A percentile compares a stretch with the other conserved stretches of the same genome.
These are phyloP conservation scores for Montipora capitata DNA, from an alignment of 92 coral and sea anemone species.

Conservation along the genomic window DNA sequence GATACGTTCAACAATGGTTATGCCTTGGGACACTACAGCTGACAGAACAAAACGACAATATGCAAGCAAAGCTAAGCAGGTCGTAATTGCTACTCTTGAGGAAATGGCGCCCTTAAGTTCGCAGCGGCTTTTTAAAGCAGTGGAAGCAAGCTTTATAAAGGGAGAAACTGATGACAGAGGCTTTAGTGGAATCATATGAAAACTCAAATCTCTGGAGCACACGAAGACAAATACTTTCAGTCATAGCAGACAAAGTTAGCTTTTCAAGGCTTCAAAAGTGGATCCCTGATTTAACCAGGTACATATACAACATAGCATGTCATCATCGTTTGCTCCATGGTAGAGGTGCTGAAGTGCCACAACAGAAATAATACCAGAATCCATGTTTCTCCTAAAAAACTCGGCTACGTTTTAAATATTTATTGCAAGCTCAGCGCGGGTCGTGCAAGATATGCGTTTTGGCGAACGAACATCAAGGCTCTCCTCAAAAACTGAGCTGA, in stretches of 20 bases:
- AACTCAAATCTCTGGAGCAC: not conserved
- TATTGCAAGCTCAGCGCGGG: not conserved
- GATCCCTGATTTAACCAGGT: constrained; percentile 4
- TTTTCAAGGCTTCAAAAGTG: not conserved
- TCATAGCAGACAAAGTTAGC: constrained; percentile 15
- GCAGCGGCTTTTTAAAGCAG: not conserved
- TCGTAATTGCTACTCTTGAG: not conserved
- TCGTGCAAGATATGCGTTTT: not conserved
- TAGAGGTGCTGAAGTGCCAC: not conserved
- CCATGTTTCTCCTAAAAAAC: not conserved
- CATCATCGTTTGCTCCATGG: constrained; percentile 6
- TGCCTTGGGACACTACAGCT: not conserved
- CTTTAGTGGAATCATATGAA: not conserved
- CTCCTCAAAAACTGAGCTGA: not conserved
- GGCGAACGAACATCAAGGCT: not conserved
- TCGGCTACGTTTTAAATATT: not conserved
- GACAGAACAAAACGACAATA: not conserved
- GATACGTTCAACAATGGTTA: not conserved
- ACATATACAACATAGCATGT: constrained; percentile 3
- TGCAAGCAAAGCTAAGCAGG: not conserved
- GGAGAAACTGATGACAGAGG: not conserved
- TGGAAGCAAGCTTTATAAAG: not conserved
- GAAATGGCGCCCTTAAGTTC: not conserved
- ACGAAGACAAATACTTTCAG: not conserved
- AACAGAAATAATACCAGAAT: not conserved